Evolutionary conservation across 37 sponge, comb jelly and placozoan species (phyloP).

Genomic region (Cladorhizidae sp.): DNA sequence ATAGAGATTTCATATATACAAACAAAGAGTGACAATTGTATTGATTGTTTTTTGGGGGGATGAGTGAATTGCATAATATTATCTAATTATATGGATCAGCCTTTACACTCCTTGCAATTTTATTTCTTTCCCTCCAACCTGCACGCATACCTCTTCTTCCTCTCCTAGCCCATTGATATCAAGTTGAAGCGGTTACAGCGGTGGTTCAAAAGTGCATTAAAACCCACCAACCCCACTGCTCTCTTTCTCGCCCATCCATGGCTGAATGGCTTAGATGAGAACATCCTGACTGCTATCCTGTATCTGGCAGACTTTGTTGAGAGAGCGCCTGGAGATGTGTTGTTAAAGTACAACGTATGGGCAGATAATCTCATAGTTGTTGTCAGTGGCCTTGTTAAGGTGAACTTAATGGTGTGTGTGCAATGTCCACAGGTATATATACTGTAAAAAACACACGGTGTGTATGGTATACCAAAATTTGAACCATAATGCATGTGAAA

Average conservation of each 20-base stretch:
- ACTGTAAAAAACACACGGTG: too few species aligned
- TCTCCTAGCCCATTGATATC: constrained; percentile 65
- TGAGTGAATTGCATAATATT: too few species aligned
- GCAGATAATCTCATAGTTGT: constrained; percentile 69
- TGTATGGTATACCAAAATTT: too few species aligned
- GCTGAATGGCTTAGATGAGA: constrained; percentile 63
- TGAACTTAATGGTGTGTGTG: too few species aligned
- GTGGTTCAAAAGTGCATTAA: constrained; percentile 42
- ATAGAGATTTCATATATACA: too few species aligned
- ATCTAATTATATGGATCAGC: too few species aligned
- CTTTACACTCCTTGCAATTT: too few species aligned
- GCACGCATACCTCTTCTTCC: background rate
- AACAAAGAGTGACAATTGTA: too few species aligned
- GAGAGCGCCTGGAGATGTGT: constrained; percentile 56
- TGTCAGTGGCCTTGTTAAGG: constrained; percentile 83
- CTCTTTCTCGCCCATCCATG: constrained; percentile 69
- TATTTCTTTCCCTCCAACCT: background rate
- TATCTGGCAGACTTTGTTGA: constrained; percentile 45
- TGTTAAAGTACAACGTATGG: constrained; percentile 54
- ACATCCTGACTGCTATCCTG: constrained; percentile 36
- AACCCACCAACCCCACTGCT: constrained; percentile 56
- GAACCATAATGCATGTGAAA: too few species aligned
- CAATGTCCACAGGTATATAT: too few species aligned
- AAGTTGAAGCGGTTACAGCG: constrained; percentile 79
- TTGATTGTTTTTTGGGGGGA: too few species aligned